Evolutionary conservation across 1,140 invertebrate species (phyloP).

Genomic region (Drosophila sp.): DNA sequence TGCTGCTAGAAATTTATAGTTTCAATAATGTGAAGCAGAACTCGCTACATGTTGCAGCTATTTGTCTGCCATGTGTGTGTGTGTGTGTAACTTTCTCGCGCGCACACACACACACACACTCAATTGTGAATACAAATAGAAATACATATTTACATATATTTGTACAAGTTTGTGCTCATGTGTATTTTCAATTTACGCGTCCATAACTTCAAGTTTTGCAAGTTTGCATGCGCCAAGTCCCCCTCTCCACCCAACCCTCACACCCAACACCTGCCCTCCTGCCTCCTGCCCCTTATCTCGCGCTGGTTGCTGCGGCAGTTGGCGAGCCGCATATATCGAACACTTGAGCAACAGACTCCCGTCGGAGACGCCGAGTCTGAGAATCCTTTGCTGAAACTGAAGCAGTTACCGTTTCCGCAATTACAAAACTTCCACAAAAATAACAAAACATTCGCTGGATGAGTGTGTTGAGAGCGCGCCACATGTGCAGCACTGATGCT

Average conservation of each 20-base stretch:
- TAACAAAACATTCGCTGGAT: slow-evolving; percentile 72
- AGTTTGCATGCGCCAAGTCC: slow-evolving; percentile 58
- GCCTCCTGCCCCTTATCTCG: slow-evolving; percentile 32
- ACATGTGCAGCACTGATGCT: slow-evolving; percentile 55
- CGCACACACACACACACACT: background rate
- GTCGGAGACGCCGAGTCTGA: slow-evolving; percentile 32
- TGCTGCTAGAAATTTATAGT: slow-evolving; percentile 82
- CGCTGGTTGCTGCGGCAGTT: slow-evolving; percentile 18
- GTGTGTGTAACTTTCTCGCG: slow-evolving; percentile 11
- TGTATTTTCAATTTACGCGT: slow-evolving; percentile 83
- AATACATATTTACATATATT: slow-evolving; percentile 1
- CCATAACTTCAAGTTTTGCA: slow-evolving; percentile 81
- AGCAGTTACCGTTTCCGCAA: slow-evolving; percentile 80
- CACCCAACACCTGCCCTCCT: slow-evolving; percentile 2
- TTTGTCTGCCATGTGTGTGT: slow-evolving; percentile 42
- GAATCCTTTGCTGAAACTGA: slow-evolving; percentile 50
- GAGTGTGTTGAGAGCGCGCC: slow-evolving; percentile 46
- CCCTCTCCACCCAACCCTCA: background rate
- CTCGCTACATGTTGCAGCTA: slow-evolving; percentile 57
- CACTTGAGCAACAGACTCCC: slow-evolving; percentile 62
- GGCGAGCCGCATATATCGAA: slow-evolving; percentile 56
- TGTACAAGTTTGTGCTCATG: slow-evolving; percentile 59
- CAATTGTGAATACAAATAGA: slow-evolving; percentile 20
- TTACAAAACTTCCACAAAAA: slow-evolving; percentile 81
- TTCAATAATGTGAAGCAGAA: slow-evolving; percentile 76